A percentile compares a stretch with the other conserved stretches of the same genome.
Evolutionary conservation across 1,140 invertebrate genomes (phyloP).

Genomic region (Drosophila orena): DNA sequence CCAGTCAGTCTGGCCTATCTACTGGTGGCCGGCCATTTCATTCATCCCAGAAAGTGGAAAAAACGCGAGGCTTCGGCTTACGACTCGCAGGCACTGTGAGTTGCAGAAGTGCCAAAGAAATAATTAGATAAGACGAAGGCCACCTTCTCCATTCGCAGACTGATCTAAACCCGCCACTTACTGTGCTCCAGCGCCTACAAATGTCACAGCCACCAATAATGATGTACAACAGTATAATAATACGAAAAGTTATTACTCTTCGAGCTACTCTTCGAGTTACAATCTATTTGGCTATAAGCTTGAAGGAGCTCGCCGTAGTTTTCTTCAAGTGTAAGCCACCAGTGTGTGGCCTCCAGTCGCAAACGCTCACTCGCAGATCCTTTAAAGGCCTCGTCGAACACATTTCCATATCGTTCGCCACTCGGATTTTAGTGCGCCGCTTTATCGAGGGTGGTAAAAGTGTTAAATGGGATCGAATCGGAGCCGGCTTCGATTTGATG

Average conservation of each 20-base stretch:
- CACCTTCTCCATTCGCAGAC: conserved; percentile 3
- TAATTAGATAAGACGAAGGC: not conserved
- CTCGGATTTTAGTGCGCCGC: conserved; percentile 22
- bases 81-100: conserved; percentile 54
- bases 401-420: conserved; percentile 51
- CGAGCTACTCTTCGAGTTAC: not conserved
- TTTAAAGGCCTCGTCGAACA: conserved; percentile 69
- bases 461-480: conserved; percentile 72
- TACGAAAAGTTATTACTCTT: not conserved
- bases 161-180: not conserved
- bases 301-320: not conserved
- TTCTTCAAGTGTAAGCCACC: not conserved
- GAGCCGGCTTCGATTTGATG: conserved; percentile 62
- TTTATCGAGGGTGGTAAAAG: conserved; percentile 59
- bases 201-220: not conserved
- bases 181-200: too few relatives aligned
- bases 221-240: not conserved
- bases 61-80: conserved; percentile 54
- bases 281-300: not conserved
- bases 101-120: conserved; percentile 20
- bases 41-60: conserved; percentile 31
- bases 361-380: conserved; percentile 47
- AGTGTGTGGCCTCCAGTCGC: conserved; percentile 3
- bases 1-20: conserved; percentile 59
- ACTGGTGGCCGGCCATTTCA: conserved; percentile 63